phyloP scores from a whole-genome alignment of 2,888 invertebrate genomes.

The Drosophila subsilvestris region DNA sequence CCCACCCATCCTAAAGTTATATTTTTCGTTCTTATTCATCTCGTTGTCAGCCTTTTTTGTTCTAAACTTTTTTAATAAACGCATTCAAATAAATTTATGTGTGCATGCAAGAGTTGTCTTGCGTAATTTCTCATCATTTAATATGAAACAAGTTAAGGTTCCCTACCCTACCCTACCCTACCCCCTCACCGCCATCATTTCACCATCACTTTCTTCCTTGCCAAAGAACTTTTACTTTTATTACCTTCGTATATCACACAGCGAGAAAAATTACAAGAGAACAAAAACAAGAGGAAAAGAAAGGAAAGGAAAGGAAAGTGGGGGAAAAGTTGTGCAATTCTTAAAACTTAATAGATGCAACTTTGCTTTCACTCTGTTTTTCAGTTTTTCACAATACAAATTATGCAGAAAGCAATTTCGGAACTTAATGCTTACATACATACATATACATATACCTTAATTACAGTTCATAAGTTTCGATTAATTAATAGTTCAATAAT shows the following conservation, averaged over 20 bases:
- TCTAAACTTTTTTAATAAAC: constrained; percentile 75
- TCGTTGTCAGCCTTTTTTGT: constrained; percentile 53
- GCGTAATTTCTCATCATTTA: constrained; percentile 51
- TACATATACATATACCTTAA: constrained; percentile 11
- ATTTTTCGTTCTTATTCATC: constrained; percentile 2
- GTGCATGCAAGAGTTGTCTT: constrained; percentile 37
- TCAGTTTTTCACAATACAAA: neutral
- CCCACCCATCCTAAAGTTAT: neutral
- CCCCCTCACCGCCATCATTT: constrained; percentile 12
- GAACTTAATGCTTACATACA: constrained; percentile 19
- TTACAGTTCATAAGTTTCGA: constrained; percentile 11
- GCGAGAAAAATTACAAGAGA: constrained; percentile 34
- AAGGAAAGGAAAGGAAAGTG: constrained; percentile 25
- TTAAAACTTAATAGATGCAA: constrained; percentile 44
- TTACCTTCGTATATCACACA: constrained; percentile 66
- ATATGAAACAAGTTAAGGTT: constrained; percentile 64
- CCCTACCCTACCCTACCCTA: neutral
- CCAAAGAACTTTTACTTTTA: constrained; percentile 63
- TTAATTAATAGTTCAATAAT: neutral
- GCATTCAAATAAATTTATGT: constrained; percentile 75
- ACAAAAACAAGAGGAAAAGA: constrained; percentile 6
- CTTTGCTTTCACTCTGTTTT: constrained; percentile 10
- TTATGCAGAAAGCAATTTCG: constrained; percentile 16
- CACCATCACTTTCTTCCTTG: constrained; percentile 23
- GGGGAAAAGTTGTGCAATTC: constrained; percentile 40